These are phyloP conservation scores for Microcebus murinus DNA, from an alignment of 2,113 vertebrate species.

Conservation along the genomic window DNA sequence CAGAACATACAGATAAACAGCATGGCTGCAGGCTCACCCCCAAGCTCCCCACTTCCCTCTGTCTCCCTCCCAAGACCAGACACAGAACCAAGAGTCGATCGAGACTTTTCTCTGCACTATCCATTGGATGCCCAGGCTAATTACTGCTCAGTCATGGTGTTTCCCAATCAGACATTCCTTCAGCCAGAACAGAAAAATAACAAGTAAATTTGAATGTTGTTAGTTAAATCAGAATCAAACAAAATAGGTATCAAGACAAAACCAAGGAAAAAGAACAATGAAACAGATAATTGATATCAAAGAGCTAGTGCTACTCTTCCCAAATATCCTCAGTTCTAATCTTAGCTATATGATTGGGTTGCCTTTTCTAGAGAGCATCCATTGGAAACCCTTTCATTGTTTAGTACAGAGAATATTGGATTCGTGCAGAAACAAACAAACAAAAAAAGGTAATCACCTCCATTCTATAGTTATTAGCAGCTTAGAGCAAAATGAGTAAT, in stretches of 20 bases:
- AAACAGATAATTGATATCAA: background rate
- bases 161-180: background rate
- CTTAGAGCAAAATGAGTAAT: background rate
- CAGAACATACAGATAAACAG: background rate
- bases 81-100: background rate
- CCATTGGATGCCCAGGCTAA: background rate
- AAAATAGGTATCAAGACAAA: background rate
- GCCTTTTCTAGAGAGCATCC: background rate
- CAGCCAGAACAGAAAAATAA: background rate
- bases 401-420: background rate
- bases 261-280: background rate
- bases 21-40: background rate
- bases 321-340: background rate
- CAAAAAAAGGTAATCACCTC: background rate
- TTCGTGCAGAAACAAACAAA: background rate
- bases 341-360: background rate
- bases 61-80: background rate
- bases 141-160: background rate
- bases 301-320: background rate
- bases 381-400: background rate
- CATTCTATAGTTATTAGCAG: background rate
- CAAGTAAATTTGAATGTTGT: background rate
- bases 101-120: background rate
- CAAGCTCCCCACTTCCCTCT: background rate
- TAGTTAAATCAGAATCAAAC: background rate